These are phyloP conservation scores for Zenarchopterus dispar DNA, from an alignment of 2,797 vertebrate species.

Conservation along the genomic window DNA sequence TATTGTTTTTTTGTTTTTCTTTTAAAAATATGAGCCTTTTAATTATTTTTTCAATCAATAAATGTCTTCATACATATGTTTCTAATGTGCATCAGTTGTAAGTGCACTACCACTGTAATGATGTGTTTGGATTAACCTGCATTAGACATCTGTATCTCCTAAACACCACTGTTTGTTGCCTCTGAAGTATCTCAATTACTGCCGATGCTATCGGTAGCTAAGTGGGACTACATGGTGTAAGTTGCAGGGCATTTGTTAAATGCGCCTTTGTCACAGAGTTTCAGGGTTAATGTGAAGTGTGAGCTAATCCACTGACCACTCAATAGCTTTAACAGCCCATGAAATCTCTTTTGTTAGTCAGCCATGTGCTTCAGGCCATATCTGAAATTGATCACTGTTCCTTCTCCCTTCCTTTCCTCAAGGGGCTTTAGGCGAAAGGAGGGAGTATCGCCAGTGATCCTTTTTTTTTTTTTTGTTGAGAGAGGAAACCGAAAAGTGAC, in stretches of 20 bases:
- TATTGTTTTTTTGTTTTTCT: too few relatives aligned
- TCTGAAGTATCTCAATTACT: slow-evolving; percentile 75
- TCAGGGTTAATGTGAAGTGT: slow-evolving; percentile 76
- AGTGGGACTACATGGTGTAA: slow-evolving; percentile 56
- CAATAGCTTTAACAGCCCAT: slow-evolving; percentile 81
- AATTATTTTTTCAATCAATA: slow-evolving; percentile 14
- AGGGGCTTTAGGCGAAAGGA: slow-evolving; percentile 51
- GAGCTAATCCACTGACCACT: slow-evolving; percentile 80
- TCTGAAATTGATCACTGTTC: slow-evolving; percentile 80
- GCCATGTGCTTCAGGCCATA: slow-evolving; percentile 72
- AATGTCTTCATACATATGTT: not conserved
- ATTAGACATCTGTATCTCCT: slow-evolving; percentile 50
- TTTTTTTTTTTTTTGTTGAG: slow-evolving; percentile 8
- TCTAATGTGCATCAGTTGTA: too few relatives aligned
- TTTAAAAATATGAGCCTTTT: not conserved
- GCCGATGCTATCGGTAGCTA: slow-evolving; percentile 65
- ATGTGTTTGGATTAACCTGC: slow-evolving; percentile 40
- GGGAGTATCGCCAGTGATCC: slow-evolving; percentile 68
- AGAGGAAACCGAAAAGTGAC: slow-evolving; percentile 46
- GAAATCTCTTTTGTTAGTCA: slow-evolving; percentile 83
- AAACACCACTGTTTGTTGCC: slow-evolving; percentile 58
- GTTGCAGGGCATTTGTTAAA: slow-evolving; percentile 68
- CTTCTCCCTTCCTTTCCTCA: slow-evolving; percentile 54
- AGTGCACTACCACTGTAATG: slow-evolving; percentile 8
- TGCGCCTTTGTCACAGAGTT: slow-evolving; percentile 68